Evolutionary conservation across 2,888 invertebrate genomes (phyloP).

Genomic region (Tubiluchus corallicola): DNA sequence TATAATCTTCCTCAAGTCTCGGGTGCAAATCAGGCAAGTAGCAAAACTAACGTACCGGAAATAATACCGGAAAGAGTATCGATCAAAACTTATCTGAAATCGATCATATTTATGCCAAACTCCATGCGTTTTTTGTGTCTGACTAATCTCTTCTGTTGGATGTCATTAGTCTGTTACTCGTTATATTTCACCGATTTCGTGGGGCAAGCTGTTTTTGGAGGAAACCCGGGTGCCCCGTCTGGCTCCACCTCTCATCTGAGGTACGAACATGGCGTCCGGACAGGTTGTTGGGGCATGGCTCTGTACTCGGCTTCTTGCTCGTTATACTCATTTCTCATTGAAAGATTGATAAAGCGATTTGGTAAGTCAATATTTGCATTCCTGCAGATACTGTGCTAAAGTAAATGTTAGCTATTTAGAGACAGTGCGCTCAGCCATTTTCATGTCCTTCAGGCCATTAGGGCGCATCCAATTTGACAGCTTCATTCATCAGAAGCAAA

Average conservation of each 20-base stretch:
- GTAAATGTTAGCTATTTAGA: no score
- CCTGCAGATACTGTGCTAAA: not conserved
- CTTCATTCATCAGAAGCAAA: no score
- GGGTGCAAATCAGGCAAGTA: no score
- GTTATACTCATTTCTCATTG: slow-evolving; percentile 71
- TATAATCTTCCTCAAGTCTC: no score
- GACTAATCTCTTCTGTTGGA: slow-evolving; percentile 92
- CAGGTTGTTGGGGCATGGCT: slow-evolving; percentile 93
- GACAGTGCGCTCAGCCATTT: no score
- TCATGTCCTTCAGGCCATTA: no score
- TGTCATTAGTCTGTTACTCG: slow-evolving; percentile 91
- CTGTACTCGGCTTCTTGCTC: slow-evolving; percentile 71
- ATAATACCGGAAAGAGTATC: slow-evolving; percentile 17
- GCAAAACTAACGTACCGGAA: not conserved
- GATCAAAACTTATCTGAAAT: slow-evolving; percentile 57
- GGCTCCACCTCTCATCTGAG: slow-evolving; percentile 30
- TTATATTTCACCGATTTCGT: slow-evolving; percentile 92
- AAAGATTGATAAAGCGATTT: slow-evolving; percentile 55
- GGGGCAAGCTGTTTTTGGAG: slow-evolving; percentile 70
- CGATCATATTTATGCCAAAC: slow-evolving; percentile 74
- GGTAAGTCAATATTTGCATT: slow-evolving; percentile 20
- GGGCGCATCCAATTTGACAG: no score
- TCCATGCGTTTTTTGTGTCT: slow-evolving; percentile 68
- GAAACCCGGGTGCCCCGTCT: no score
- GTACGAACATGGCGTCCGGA: slow-evolving; percentile 78